These are phyloP conservation scores for Hyposoter didymator DNA, from an alignment of 2,888 invertebrate species.

Conservation along the genomic window DNA sequence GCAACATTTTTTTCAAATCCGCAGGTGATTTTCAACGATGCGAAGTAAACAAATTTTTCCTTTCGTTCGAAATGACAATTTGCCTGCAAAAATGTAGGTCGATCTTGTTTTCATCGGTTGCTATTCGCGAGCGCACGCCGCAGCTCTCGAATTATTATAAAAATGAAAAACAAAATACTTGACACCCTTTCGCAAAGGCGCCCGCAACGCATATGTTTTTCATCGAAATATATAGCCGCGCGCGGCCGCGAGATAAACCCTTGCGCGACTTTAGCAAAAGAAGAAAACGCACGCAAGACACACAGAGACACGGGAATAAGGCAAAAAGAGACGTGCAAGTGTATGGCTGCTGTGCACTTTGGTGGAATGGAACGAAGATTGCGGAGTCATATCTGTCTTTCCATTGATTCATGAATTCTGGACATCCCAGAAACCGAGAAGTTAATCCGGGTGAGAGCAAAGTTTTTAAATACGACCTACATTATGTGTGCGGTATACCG, in stretches of 20 bases:
- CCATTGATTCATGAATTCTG: constrained; percentile 58
- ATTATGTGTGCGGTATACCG: constrained; percentile 50
- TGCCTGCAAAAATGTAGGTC: background rate
- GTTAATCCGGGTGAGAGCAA: constrained; percentile 66
- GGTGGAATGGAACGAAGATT: constrained; percentile 43
- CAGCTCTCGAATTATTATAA: background rate
- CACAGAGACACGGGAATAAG: background rate
- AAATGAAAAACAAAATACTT: background rate
- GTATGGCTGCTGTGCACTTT: constrained; percentile 5
- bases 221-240: background rate
- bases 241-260: background rate
- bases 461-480: constrained; percentile 66
- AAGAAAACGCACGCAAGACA: background rate
- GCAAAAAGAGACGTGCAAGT: background rate
- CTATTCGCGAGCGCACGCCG: background rate
- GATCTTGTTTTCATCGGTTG: background rate
- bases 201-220: background rate
- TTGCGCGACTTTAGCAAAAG: background rate
- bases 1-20: too few species aligned
- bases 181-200: background rate
- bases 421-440: constrained; percentile 54
- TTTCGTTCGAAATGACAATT: background rate
- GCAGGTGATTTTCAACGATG: too few species aligned
- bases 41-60: background rate
- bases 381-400: constrained; percentile 49